Conservation (phyloP, 1,140 invertebrate species). For the Ooceraea biroi region DNA sequence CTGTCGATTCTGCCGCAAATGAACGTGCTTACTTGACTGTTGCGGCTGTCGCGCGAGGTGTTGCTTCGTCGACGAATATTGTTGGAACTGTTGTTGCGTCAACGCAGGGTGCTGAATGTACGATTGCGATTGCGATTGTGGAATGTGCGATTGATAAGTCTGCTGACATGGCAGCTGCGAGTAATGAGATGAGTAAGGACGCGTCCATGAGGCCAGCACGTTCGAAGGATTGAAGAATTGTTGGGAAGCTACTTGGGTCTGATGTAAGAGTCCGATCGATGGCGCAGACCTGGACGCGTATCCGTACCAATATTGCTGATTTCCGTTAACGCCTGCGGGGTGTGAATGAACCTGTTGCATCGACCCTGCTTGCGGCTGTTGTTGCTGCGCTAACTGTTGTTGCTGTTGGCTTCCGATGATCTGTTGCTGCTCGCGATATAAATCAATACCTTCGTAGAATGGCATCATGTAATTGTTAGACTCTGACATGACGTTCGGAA, state of each 20-base stretch:
- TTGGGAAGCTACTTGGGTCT: conserved; percentile 55
- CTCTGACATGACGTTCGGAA: conserved; percentile 57
- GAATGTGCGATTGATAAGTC: conserved; percentile 70
- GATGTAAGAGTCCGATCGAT: conserved; percentile 61
- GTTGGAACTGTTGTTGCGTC: conserved; percentile 10
- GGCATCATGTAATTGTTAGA: conserved; percentile 69
- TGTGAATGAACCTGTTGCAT: conserved; percentile 65
- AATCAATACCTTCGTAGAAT: conserved; percentile 72
- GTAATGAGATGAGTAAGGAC: conserved; percentile 76
- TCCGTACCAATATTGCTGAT: conserved; percentile 73
- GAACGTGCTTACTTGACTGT: too few species aligned
- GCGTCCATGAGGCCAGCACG: conserved; percentile 44
- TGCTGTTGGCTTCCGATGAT: conserved; percentile 25
- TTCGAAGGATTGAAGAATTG: conserved; percentile 76
- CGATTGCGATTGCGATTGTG: conserved; percentile 65
- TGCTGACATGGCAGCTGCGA: conserved; percentile 80
- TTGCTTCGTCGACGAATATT: conserved; percentile 66
- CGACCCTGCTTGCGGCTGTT: conserved; percentile 31
- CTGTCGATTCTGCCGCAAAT: conserved; percentile 36
- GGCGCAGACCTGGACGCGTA: conserved; percentile 65
- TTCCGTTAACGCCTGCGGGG: conserved; percentile 31
- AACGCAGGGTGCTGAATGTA: conserved; percentile 20
- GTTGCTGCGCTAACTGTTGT: conserved; percentile 40
- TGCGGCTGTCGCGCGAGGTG: conserved; percentile 35
- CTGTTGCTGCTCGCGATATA: conserved; percentile 72